Conservation (phyloP, 2,797 vertebrate species). For the Sebastes miniatus region DNA sequence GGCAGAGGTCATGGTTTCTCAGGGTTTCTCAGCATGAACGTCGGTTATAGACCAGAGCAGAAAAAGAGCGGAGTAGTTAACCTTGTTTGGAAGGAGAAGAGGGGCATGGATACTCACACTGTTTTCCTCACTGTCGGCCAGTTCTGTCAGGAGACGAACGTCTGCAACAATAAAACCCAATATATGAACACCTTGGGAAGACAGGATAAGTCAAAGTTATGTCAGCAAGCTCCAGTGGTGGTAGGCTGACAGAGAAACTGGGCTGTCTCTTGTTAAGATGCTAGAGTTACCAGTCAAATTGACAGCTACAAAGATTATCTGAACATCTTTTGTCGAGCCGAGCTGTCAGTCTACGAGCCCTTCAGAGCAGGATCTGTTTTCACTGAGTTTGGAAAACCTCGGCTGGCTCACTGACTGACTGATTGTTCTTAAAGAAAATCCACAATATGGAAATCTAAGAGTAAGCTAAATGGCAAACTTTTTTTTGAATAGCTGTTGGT, state of each 20-base stretch:
- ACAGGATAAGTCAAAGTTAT: conserved; percentile 18
- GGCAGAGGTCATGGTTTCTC: conserved; percentile 51
- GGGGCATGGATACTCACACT: not conserved
- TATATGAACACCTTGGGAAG: conserved; percentile 3
- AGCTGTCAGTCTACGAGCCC: conserved; percentile 8
- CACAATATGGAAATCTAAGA: not conserved
- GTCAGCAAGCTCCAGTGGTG: not conserved
- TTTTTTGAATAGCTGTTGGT: not conserved
- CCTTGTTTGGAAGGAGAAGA: not conserved
- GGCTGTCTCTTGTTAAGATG: conserved; percentile 21
- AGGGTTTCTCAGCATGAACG: conserved; percentile 26
- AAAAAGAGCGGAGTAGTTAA: not conserved
- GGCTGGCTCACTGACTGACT: not conserved
- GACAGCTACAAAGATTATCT: not conserved
- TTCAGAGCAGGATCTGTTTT: conserved; percentile 12
- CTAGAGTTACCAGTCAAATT: not conserved
- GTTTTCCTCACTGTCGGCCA: not conserved
- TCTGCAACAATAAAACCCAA: not conserved
- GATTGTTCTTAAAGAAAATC: not conserved
- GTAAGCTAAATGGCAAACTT: not conserved
- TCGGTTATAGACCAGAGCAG: not conserved
- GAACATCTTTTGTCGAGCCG: conserved; percentile 9
- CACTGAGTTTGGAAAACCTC: not conserved
- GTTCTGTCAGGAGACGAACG: not conserved
- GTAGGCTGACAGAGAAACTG: not conserved